Evolutionary conservation across 2,888 invertebrate genomes (phyloP).

Genomic region (Stenoptilia bipunctidactyla): DNA sequence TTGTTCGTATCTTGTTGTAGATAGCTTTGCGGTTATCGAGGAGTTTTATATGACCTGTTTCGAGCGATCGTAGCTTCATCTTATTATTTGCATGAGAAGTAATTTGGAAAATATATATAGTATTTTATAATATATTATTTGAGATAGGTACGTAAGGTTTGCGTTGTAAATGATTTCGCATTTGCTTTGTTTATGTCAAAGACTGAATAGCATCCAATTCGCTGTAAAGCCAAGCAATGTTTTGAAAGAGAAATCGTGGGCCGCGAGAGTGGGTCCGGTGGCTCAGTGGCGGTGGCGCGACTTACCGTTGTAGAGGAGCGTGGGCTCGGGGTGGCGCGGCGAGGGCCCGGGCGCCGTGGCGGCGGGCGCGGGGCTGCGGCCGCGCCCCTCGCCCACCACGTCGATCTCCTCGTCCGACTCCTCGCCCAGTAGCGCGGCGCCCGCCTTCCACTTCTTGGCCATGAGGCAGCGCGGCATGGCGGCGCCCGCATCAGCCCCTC

Average conservation of each 20-base stretch:
- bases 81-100: too few species aligned
- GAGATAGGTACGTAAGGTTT: too few species aligned
- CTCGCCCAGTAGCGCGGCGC: constrained; percentile 72
- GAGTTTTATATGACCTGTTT: too few species aligned
- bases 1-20: background rate
- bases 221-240: background rate
- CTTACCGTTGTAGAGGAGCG: constrained; percentile 82
- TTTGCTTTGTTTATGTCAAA: too few species aligned
- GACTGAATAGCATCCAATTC: background rate
- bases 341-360: constrained; percentile 78
- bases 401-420: constrained; percentile 85
- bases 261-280: background rate
- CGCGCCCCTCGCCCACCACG: constrained; percentile 85
- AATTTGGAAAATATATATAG: too few species aligned
- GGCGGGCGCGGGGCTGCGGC: constrained; percentile 64
- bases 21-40: too few species aligned
- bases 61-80: too few species aligned
- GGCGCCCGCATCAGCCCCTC: constrained; percentile 70
- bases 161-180: too few species aligned
- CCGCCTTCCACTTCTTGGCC: constrained; percentile 93
- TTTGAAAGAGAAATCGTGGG: too few species aligned
- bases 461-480: constrained; percentile 95
- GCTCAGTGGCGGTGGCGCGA: background rate
- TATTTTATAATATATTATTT: too few species aligned
- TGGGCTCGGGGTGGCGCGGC: constrained; percentile 77